Evolutionary conservation across 2,888 invertebrate genomes (phyloP).

Genomic region (Diplazon laetatorius): DNA sequence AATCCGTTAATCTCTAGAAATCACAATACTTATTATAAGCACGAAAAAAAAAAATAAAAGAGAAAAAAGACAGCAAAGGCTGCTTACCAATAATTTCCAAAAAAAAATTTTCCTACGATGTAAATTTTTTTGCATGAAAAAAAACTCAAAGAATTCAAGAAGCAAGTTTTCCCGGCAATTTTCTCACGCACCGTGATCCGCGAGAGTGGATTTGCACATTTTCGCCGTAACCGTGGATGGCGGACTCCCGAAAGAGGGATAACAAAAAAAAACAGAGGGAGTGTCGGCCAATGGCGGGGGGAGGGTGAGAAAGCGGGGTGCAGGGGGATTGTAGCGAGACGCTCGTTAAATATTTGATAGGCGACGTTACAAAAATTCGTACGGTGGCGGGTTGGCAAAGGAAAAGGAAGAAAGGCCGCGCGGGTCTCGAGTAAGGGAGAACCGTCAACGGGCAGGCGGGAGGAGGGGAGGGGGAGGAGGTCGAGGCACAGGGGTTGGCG

Average conservation of each 20-base stretch:
- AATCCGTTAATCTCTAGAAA: no score
- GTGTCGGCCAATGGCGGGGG: conserved; percentile 17
- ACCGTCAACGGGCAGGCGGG: conserved; percentile 51
- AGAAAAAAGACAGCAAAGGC: no score
- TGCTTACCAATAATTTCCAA: no score
- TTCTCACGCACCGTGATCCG: no score
- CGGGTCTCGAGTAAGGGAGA: conserved; percentile 30
- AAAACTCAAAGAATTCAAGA: no score
- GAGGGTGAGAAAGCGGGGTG: conserved; percentile 18
- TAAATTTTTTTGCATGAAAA: no score
- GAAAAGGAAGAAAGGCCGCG: conserved; percentile 38
- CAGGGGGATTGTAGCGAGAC: conserved; percentile 23
- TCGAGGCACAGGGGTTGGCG: conserved; percentile 55
- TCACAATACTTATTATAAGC: neutral
- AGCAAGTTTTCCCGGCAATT: no score
- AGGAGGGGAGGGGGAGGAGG: conserved; percentile 50
- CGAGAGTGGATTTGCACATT: neutral
- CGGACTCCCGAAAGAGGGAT: no score
- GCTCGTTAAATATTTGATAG: conserved; percentile 60
- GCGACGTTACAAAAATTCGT: conserved; percentile 53
- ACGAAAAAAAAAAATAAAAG: neutral
- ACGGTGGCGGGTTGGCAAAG: conserved; percentile 11
- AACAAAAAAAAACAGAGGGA: conserved; percentile 3
- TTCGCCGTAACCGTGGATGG: neutral
- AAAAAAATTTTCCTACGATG: no score